A percentile compares a stretch with the other conserved stretches of the same genome.
Conservation (phyloP, 2,113 vertebrate genomes). For the Blennius ocellaris region DNA sequence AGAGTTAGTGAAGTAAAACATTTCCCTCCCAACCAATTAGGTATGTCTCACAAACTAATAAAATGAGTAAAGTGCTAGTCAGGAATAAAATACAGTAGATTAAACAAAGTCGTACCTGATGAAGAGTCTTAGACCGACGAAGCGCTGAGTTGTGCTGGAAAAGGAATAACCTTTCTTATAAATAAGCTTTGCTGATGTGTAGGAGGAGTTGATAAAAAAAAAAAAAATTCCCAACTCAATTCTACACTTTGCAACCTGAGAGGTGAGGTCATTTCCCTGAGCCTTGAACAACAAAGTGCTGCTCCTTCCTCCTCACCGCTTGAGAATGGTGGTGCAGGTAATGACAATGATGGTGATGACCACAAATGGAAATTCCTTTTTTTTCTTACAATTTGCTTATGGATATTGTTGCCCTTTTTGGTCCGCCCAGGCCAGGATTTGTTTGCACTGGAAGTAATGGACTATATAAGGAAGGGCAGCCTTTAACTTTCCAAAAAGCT, state of each 20-base stretch:
- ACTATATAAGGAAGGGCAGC: slow-evolving; percentile 70
- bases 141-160: slow-evolving; percentile 37
- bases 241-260: not conserved
- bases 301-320: slow-evolving; percentile 1
- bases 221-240: slow-evolving; percentile 41
- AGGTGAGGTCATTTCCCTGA: slow-evolving; percentile 46
- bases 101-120: slow-evolving; percentile 67
- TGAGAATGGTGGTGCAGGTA: not conserved
- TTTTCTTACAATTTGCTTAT: not conserved
- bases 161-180: slow-evolving; percentile 48
- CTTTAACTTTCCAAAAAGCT: slow-evolving; percentile 20
- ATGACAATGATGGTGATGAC: not conserved
- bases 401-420: slow-evolving; percentile 20
- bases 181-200: slow-evolving; percentile 29
- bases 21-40: too few relatives aligned
- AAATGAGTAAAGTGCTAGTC: not conserved
- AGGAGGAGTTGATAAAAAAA: slow-evolving; percentile 68
- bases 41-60: too few relatives aligned
- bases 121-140: slow-evolving; percentile 33
- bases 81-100: slow-evolving; percentile 2
- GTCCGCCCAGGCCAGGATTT: slow-evolving; percentile 15
- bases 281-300: not conserved
- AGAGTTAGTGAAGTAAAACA: too few relatives aligned
- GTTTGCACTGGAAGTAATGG: not conserved
- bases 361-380: slow-evolving; percentile 39